Percentiles rank a stretch among this genome's conserved stretches.
Conservation (phyloP, 1,140 invertebrate genomes). For the Colletes gigas region DNA sequence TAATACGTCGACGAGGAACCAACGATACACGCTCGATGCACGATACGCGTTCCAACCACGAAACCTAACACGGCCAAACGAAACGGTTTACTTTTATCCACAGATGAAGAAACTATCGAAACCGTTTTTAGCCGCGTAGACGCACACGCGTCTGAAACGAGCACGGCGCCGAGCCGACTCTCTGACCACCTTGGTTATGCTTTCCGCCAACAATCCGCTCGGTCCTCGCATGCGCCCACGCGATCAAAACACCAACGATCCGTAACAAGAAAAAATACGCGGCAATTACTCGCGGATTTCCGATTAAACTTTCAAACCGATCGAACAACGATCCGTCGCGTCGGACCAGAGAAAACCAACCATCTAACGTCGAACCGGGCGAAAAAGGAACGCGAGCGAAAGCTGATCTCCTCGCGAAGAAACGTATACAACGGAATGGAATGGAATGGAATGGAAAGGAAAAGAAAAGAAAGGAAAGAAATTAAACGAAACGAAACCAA, state of each 20-base stretch:
- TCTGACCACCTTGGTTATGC: not conserved
- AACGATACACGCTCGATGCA: conserved; percentile 21
- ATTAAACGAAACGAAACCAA: not conserved
- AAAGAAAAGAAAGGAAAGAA: too few relatives aligned
- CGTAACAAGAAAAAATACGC: too few relatives aligned
- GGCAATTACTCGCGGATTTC: too few relatives aligned
- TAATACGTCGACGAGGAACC: conserved; percentile 12
- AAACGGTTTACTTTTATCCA: conserved; percentile 11
- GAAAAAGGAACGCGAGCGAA: not conserved
- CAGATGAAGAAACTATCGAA: not conserved
- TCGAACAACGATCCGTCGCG: too few relatives aligned
- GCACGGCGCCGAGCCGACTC: not conserved
- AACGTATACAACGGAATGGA: not conserved
- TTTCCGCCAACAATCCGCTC: not conserved
- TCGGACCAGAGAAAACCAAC: too few relatives aligned
- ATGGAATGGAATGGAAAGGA: not conserved
- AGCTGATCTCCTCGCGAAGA: not conserved
- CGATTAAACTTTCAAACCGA: too few relatives aligned
- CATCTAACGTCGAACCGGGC: too few relatives aligned
- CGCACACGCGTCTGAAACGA: conserved; percentile 5
- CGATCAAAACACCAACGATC: not conserved
- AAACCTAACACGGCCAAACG: not conserved
- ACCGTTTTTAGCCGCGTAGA: not conserved
- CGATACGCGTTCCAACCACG: not conserved
- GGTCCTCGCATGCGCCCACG: not conserved